Conservation (phyloP, 2,113 vertebrate species). For the Morone chrysops region DNA sequence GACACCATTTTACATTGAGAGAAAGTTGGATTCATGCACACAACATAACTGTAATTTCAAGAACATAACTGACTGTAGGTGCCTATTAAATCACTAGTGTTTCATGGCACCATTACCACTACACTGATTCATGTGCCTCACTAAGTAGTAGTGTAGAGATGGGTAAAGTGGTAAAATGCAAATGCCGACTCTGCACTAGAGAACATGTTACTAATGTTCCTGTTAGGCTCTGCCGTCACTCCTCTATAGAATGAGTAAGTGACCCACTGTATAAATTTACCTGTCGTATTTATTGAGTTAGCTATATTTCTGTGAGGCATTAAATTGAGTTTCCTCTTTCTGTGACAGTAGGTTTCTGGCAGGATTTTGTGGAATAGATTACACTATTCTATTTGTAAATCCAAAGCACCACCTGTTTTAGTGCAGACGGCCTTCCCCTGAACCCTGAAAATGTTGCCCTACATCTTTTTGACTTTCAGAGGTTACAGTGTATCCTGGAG, state of each 20-base stretch:
- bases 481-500: background rate
- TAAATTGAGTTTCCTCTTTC: background rate
- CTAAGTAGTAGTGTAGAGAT: background rate
- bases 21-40: conserved; percentile 1
- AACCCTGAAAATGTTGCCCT: background rate
- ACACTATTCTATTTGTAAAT: background rate
- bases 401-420: background rate
- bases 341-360: background rate
- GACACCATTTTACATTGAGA: background rate
- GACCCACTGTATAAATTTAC: background rate
- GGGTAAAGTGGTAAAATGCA: background rate
- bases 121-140: background rate
- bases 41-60: background rate
- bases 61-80: background rate
- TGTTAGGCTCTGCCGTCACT: background rate
- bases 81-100: conserved; percentile 5
- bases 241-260: background rate
- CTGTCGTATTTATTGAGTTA: background rate
- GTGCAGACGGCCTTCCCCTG: background rate
- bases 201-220: background rate
- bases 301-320: background rate
- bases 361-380: background rate
- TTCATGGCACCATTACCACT: background rate
- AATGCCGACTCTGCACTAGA: background rate
- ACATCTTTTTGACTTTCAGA: background rate